Base-by-base conservation (phyloP, 2,888 invertebrate species). In the Trissoscelio sp. region DNA sequence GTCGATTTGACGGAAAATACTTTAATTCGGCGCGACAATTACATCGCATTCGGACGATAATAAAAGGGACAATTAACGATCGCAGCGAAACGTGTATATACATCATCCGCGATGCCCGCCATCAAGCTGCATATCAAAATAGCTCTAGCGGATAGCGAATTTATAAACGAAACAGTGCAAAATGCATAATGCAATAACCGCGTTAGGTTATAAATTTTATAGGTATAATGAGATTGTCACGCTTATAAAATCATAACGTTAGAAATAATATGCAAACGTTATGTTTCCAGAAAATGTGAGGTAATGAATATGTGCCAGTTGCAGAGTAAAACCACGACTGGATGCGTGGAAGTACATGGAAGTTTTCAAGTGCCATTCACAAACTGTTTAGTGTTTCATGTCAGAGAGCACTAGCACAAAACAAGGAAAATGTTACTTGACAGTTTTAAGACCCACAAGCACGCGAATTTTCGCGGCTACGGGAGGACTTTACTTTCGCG, bases 281-380 rank as follows among this genome's bases (percentile, higher is more conserved):
- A 72, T 72, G 62, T 81, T 81, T 69, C 44, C 55, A 78, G 81
- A 81, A 81, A 81, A 78, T 62, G 72, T 14, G 67, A 66, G 67
- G 77, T 73, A 81, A 81, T 81, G 77, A 81, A 77, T 81, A 66
- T 72, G 51, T 67, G 81, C 77, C 81, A 72, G 77, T 81, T 73
- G 73, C 81, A 66, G 72, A 42, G 57, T 39, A 22, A 77, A 70
- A 75, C 57, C 58, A 12, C 70, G 64, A 69, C 80, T 80, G 62
- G 70, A 80, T 74, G 69, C 74, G 74, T 69, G 64, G 48, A 51
- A 75, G 64, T 66, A 55, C 81, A 66, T 77, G 69, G 72, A 75
- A 75, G 69, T 75, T 80, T 80, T 75, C 80, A 74, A 80, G 80
- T 80, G 74, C 81, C 74, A 75, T 81, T 81, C 81, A 75, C 75